Base-by-base conservation (phyloP, 2,888 invertebrate genomes). In the Amaurobius ferox region DNA sequence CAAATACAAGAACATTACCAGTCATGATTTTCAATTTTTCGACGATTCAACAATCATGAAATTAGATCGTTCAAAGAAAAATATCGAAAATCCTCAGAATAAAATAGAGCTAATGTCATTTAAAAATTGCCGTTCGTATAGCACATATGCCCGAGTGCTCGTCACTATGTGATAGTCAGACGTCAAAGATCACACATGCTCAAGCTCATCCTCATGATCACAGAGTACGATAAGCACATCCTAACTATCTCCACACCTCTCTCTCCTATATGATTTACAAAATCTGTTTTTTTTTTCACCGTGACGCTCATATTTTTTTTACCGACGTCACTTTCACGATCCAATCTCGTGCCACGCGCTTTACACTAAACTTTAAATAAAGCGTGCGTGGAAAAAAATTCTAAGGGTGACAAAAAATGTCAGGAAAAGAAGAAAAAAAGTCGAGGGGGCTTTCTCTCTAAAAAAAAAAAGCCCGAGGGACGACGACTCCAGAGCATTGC, bases 331-430 rank as follows among this genome's bases (percentile, higher is more conserved):
- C 68, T 29, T 32, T 55, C 44, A 19, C 44, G 81, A 26, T 68
- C 39, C 79, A 73, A 67, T 68, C 74, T 62, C 68, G 39, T 29
- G 83, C 77, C 77, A 77, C 83, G 77, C 77, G 76, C 26, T 66
- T 29, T 40, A 39, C 77, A 71, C 72, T 77, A 66, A 72, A 85
- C 71, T 77, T 85, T 85, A 77, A 85, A 77, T 85, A 83, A 83
- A 83, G 64, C 66, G 23, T 16, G 68, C 40, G 16, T 16, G 70
- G 26, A 28, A 35, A 26, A 48, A 55, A 76, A 28, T 6, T 55
- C 16, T 11, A 70, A 19, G 35, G 23, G 67, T 29, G 66, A 67
- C 16, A 55, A 55, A 55, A 55, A 55, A 55, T 55, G 55, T 6
- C 32, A 32, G 5, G 32, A 64, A 64, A 66, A 66, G 11, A 19